Conservation (phyloP, 2,113 vertebrate genomes). For the Mormyrus lacerda region DNA sequence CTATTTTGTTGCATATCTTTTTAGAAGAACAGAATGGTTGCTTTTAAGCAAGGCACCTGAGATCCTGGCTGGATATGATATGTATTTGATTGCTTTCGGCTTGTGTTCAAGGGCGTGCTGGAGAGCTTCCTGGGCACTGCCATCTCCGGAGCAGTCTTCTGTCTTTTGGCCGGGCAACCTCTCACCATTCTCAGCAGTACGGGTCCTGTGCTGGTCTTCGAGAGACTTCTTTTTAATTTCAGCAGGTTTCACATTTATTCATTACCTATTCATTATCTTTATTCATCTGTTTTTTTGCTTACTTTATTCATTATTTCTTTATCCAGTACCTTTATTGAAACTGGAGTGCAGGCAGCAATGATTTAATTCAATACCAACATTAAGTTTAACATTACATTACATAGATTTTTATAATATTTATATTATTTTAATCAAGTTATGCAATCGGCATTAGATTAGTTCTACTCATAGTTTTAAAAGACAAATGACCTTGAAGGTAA, state of each 20-base stretch:
- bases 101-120: slow-evolving; percentile 76
- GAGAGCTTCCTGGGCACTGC: slow-evolving; percentile 97
- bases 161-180: slow-evolving; percentile 85
- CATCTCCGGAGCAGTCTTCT: slow-evolving; percentile 80
- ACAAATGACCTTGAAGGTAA: background rate
- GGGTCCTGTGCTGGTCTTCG: slow-evolving; percentile 92
- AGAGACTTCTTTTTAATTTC: slow-evolving; percentile 93
- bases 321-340: background rate
- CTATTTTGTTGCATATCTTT: background rate
- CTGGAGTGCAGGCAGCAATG: background rate
- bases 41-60: background rate
- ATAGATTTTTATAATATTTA: background rate
- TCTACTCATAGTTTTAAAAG: background rate
- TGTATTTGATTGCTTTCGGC: background rate
- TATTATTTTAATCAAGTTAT: background rate
- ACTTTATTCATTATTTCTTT: background rate
- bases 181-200: slow-evolving; percentile 97
- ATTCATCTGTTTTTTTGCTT: background rate
- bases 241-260: slow-evolving; percentile 71
- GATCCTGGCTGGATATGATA: background rate
- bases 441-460: background rate
- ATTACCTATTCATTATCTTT: background rate
- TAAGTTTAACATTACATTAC: background rate
- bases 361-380: background rate
- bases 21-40: background rate